Conservation (phyloP, 2,888 invertebrate species). For the Pristionchus arcanus region DNA sequence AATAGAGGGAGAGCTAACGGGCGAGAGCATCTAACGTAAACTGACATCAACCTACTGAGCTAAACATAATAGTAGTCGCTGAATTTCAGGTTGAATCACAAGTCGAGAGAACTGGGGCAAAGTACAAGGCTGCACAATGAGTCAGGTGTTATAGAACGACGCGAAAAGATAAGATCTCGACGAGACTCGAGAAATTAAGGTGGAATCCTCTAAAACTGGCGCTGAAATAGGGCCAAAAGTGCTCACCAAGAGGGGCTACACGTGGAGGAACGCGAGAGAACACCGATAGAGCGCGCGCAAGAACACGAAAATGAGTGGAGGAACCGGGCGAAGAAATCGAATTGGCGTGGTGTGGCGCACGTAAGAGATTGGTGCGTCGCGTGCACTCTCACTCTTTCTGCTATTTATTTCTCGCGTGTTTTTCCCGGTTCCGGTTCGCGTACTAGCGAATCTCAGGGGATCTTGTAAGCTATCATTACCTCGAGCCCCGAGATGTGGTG, state of each 20-base stretch:
- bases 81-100: neutral
- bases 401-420: neutral
- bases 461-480: slow-evolving; percentile 34
- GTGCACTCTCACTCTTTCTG: neutral
- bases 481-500: neutral
- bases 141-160: slow-evolving; percentile 7
- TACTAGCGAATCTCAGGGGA: slow-evolving; percentile 19
- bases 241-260: neutral
- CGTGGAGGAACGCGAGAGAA: neutral
- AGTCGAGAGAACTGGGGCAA: neutral
- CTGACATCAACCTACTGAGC: neutral
- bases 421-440: slow-evolving; percentile 7
- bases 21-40: slow-evolving; percentile 5
- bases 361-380: slow-evolving; percentile 17
- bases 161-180: neutral
- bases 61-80: neutral
- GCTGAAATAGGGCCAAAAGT: neutral
- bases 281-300: neutral
- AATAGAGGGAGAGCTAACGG: neutral
- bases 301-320: slow-evolving; percentile 46
- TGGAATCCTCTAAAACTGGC: neutral
- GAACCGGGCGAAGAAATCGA: slow-evolving; percentile 36
- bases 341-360: slow-evolving; percentile 2
- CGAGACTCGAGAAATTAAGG: neutral
- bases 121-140: slow-evolving; percentile 21